Evolutionary conservation across 2,888 invertebrate species (phyloP).

Genomic region (Megamerina dolium): DNA sequence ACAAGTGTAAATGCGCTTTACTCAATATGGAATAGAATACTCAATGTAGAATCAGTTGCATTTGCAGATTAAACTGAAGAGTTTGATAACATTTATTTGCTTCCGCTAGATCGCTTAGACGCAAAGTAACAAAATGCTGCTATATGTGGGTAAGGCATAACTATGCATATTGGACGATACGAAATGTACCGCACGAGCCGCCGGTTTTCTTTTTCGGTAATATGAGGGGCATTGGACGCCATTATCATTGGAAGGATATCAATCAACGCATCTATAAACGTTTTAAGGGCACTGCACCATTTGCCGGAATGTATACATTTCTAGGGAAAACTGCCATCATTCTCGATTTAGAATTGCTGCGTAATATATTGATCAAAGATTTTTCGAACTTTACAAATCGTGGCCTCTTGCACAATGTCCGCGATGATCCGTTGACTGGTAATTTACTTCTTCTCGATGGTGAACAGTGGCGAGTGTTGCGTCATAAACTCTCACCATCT

Average conservation of each 20-base stretch:
- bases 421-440: conserved; percentile 41
- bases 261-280: conserved; percentile 11
- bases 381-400: conserved; percentile 41
- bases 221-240: conserved; percentile 26
- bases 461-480: conserved; percentile 48
- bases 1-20: no score
- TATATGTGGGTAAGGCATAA: conserved; percentile 12
- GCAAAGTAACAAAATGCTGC: no score
- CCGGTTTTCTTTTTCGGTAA: conserved; percentile 28
- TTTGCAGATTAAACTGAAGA: not conserved
- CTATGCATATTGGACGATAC: conserved; percentile 29
- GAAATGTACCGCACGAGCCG: conserved; percentile 26
- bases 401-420: conserved; percentile 37
- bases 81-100: not conserved
- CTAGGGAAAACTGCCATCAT: conserved; percentile 19
- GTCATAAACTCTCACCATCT: conserved; percentile 49
- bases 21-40: no score
- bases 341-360: conserved; percentile 29
- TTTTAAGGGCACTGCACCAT: conserved; percentile 25
- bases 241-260: conserved; percentile 26
- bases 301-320: conserved; percentile 29
- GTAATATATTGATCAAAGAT: conserved; percentile 32
- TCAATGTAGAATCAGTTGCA: no score
- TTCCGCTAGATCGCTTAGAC: no score
- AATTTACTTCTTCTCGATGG: conserved; percentile 43